Base-by-base conservation (phyloP, 1,140 invertebrate species). In the Drosophila sturtevanti region DNA sequence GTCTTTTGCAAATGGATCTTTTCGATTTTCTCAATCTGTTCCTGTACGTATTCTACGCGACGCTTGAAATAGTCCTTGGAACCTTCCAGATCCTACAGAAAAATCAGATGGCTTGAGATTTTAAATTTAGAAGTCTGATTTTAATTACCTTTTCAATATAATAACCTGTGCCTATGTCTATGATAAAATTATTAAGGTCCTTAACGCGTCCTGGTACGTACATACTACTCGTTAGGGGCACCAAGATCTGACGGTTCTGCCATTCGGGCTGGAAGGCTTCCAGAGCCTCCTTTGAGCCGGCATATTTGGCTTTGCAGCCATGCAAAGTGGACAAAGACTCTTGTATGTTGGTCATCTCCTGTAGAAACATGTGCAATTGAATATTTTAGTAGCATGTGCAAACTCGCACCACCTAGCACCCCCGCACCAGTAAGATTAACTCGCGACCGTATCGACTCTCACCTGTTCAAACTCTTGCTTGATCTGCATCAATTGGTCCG, bases 141-240 rank as follows among this genome's bases (percentile, higher is more conserved):
- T 55, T 79, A 31, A 4, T 22, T 90, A 96, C 96, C 94, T 98
- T 97, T 92, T 98, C 95, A n/a, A 96, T 96, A 93, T 96, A 99
- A 92, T 99, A 99, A 75, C 98, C 97, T 65, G 98, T 98, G 52
- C 98, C 98, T 91, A 99, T 96, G 92, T 99, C 98, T 66, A 99
- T 96, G 10, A 98, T 92, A 21, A 98, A 97, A 92, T 96, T 96
- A 63, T 96, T 94, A 12, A 96, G 94, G 91, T 98, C 95, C 68
- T 94, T 93, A 54, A 99, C 93, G 84, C 94, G 95, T 9, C 98
- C 98, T 70, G 97, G 96, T 18, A 99, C 97, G 93, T 98, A 99
- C 96, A 99, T 98, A 81, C 97, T 98, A 69, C 96, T 96, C 37
- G 98, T 98, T 0, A 99, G 93, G 10, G 98, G 98, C 18, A 99